A percentile compares a stretch with the other conserved stretches of the same genome.
These are phyloP conservation scores for Criorhina ranunculi DNA, from an alignment of 2,888 invertebrate species.

Conservation along the genomic window DNA sequence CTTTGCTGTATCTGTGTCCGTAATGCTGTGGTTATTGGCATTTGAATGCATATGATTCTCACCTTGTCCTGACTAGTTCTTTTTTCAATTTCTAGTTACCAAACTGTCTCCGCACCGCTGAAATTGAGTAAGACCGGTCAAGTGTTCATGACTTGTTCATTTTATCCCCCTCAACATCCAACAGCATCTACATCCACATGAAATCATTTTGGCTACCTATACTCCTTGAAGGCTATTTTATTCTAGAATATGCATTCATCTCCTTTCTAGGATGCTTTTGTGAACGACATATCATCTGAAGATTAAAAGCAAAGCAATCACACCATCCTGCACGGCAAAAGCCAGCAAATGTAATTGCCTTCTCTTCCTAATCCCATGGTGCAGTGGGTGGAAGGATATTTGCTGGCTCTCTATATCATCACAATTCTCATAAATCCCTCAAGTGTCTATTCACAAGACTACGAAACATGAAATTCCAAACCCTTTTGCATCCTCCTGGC, in stretches of 20 bases:
- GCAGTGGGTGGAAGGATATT: neutral
- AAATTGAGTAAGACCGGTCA: no score
- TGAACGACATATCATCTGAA: neutral
- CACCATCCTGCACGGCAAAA: neutral
- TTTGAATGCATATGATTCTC: no score
- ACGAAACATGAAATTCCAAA: slow-evolving; percentile 16
- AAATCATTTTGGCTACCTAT: no score
- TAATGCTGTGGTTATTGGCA: no score
- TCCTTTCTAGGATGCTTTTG: neutral
- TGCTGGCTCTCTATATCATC: slow-evolving; percentile 19
- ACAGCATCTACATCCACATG: no score
- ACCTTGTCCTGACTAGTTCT: no score
- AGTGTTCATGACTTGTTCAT: no score
- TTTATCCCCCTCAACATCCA: no score
- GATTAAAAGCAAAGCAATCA: neutral
- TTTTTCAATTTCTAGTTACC: no score
- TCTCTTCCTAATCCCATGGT: neutral
- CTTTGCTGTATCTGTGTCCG: no score
- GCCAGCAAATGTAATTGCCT: slow-evolving; percentile 17
- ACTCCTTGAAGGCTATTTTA: no score
- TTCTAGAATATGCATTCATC: neutral
- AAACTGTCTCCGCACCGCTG: no score
- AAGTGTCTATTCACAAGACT: slow-evolving; percentile 6
- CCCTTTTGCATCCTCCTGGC: neutral
- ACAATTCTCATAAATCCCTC: slow-evolving; percentile 42